phyloP scores from a whole-genome alignment of 2,797 vertebrate genomes.

The Semaprochilodus insignis region DNA sequence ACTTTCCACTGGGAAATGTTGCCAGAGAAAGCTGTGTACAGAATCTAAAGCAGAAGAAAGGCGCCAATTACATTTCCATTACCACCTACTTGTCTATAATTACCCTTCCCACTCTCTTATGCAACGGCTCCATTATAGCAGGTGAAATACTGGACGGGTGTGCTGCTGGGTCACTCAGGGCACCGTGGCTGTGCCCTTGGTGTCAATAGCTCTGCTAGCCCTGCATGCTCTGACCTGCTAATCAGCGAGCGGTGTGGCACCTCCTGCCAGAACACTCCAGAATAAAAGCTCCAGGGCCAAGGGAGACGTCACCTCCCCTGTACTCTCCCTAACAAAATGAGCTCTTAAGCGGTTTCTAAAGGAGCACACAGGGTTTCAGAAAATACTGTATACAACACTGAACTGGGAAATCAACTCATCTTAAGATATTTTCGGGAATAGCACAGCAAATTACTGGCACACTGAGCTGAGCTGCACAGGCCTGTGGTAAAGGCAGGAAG shows the following conservation, averaged over 20 bases:
- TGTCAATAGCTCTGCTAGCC: conserved; percentile 35
- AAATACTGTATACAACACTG: too few species aligned
- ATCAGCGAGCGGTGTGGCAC: conserved; percentile 22
- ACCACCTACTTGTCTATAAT: conserved; percentile 53
- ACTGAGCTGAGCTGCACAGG: too few species aligned
- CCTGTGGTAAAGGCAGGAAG: too few species aligned
- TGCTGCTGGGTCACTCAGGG: conserved; percentile 15
- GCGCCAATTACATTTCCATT: conserved; percentile 61
- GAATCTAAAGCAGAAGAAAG: conserved; percentile 49
- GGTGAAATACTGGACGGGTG: conserved; percentile 35
- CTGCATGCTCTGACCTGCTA: conserved; percentile 27
- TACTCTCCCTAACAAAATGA: neutral
- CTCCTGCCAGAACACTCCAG: neutral
- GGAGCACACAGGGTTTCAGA: neutral
- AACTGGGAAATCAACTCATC: too few species aligned
- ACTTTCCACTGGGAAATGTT: conserved; percentile 17
- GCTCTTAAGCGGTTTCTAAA: neutral
- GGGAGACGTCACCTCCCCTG: conserved; percentile 27
- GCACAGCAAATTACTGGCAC: too few species aligned
- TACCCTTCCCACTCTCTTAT: conserved; percentile 24
- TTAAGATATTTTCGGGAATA: too few species aligned
- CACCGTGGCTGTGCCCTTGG: conserved; percentile 6
- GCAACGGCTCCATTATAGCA: conserved; percentile 29
- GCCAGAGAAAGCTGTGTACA: conserved; percentile 29
- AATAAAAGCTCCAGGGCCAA: conserved; percentile 32